Percentiles rank a stretch among this genome's conserved stretches.
phyloP scores from a whole-genome alignment of 2,797 vertebrate genomes.

The Leptatherina wallacei region DNA sequence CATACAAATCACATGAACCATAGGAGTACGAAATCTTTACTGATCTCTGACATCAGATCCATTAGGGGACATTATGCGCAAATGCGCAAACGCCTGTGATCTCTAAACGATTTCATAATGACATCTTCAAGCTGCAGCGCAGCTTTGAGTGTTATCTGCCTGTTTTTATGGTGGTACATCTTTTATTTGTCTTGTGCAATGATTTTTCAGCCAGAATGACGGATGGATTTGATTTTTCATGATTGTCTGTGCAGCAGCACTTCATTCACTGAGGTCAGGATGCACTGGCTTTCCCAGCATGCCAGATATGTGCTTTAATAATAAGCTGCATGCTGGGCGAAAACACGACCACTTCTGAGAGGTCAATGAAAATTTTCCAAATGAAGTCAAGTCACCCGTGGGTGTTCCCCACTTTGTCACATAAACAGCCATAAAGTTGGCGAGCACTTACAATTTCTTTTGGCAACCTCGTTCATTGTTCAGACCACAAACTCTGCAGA shows the following conservation, averaged over 20 bases:
- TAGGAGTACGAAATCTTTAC: slow-evolving; percentile 45
- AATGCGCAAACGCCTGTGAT: slow-evolving; percentile 42
- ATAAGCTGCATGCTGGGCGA: slow-evolving; percentile 36
- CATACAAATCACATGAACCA: slow-evolving; percentile 76
- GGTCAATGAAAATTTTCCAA: slow-evolving; percentile 58
- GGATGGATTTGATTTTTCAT: background rate
- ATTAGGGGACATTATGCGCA: slow-evolving; percentile 24
- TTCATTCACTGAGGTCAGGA: slow-evolving; percentile 10
- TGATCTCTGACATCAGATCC: slow-evolving; percentile 61
- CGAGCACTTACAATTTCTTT: slow-evolving; percentile 41
- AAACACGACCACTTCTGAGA: slow-evolving; percentile 57
- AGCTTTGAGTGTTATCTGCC: background rate
- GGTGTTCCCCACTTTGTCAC: slow-evolving; percentile 71
- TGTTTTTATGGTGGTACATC: slow-evolving; percentile 1
- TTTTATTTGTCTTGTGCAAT: background rate
- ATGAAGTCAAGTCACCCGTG: slow-evolving; percentile 68
- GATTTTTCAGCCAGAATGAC: background rate
- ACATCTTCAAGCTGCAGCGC: slow-evolving; percentile 4
- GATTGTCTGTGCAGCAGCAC: slow-evolving; percentile 6
- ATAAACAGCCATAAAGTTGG: slow-evolving; percentile 70
- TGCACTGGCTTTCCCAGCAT: slow-evolving; percentile 42
- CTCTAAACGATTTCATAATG: slow-evolving; percentile 23
- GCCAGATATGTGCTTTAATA: slow-evolving; percentile 41
- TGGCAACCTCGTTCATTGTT: slow-evolving; percentile 48
- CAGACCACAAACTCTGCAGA: slow-evolving; percentile 19